Conservation (phyloP, 2,888 invertebrate species). For the Vesta saturnalis region DNA sequence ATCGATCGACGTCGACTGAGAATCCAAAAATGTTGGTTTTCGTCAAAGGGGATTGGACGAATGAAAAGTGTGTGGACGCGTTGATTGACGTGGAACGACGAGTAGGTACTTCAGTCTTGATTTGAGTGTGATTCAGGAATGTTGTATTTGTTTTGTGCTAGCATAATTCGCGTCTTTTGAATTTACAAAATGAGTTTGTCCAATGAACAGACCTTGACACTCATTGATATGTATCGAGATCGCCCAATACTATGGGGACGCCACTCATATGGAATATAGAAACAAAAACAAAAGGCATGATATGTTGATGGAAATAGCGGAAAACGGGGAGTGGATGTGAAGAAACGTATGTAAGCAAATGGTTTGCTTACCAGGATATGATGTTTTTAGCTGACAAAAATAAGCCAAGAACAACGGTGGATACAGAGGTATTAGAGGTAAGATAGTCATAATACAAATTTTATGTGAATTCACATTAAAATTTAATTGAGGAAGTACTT, state of each 20-base stretch:
- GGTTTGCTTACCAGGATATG: too few species aligned
- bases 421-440: background rate
- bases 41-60: background rate
- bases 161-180: background rate
- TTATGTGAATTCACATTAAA: background rate
- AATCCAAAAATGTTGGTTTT: background rate
- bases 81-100: background rate
- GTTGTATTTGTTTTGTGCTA: conserved; percentile 1
- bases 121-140: background rate
- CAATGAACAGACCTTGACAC: too few species aligned
- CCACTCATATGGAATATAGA: too few species aligned
- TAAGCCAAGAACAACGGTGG: too few species aligned
- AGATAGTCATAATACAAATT: background rate
- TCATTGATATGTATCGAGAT: too few species aligned
- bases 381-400: too few species aligned
- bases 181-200: conserved; percentile 1
- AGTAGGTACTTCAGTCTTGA: background rate
- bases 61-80: background rate
- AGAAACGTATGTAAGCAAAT: background rate
- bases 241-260: background rate
- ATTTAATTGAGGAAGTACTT: background rate
- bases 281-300: too few species aligned
- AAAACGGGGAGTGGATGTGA: background rate
- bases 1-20: background rate
- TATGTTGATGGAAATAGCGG: conserved; percentile 1